Evolutionary conservation across 2,113 vertebrate genomes (phyloP), one percentile per base, ranked within the genome.

Genomic region (Trichechus manatus): DNA sequence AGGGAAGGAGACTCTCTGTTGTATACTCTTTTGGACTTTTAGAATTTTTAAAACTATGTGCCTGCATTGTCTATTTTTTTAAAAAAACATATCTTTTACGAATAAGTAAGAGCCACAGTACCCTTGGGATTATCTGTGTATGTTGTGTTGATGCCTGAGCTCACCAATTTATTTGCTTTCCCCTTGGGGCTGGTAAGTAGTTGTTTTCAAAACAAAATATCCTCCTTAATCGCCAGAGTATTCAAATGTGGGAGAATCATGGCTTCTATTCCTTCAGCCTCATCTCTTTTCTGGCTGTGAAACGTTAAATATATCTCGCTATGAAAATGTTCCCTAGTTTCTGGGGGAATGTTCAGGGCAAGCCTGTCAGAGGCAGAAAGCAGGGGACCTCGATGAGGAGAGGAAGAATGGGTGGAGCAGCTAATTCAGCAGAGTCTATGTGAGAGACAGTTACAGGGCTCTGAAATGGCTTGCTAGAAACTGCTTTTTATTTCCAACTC

Each of bases 131-230:
- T n/a, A 9, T 92, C 36, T 80, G 13, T 75, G 63, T 79, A 17
- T 77, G 79, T 88, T 80, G 42, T 72, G 64, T 53, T 64, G 50
- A 14, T 66, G 47, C 33, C 84, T 74, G 77, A 94, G 64, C 90
- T 93, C 84, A 64, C 92, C 61, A 66, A 53, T 39, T 94, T 85
- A 56, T 92, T 72, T 36, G 13, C 42, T 94, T 89, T 92, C 50
- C 87, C 72, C 86, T 81, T 20, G 66, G 85, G 53, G 31, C 78
- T 83, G 74, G 63, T 42, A 86, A 79, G 70, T 85, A 89, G 47
- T 97, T 95, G 83, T 95, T 96, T 95, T 89, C 79, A 82, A 96
- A 96, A 93, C 92, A 89, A 82, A 93, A 93, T 75, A 79, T 87
- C 53, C 87, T 94, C 47, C 56, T 93, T 88, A 86, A 86, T 89